Base-by-base conservation (phyloP, 2,113 vertebrate species). In the Sinocyclocheilus maitianheensis region DNA sequence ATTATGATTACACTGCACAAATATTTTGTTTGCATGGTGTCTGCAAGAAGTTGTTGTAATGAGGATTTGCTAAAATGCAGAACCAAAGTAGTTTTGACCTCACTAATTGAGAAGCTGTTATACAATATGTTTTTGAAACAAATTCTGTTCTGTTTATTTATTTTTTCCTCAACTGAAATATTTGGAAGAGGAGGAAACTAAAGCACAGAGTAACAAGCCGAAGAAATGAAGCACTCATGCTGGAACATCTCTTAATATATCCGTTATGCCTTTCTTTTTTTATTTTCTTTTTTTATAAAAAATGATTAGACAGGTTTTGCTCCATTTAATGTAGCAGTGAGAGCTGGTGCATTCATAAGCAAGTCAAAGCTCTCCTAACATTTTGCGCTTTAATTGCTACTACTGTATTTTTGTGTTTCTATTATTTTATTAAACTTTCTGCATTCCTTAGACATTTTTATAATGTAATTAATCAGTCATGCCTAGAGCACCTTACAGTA, bases 161-260 rank as follows among this genome's bases (percentile, higher is more conserved):
- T 34, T 43, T 43, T 60, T 22, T 76, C 1, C 30, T 4, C 87
- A 90, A 4, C 87, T 95, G 93, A 94, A 94, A 94, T 78, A 95
- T 62, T 87, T 95, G 90, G 93, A 94, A 85, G 94, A 92, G 74
- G 93, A 94, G 18, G 90, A 91, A 7, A 85, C 4, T 30, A 93
- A 92, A 87, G 81, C 78, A 22, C 83, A 84, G 80, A 90, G 63
- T 48, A 90, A 89, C 88, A 89, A 78, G 80, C 86, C 16, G 63
- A 93, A 90, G 80, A 92, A 91, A 14, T 78, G 13, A 81, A 24
- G 11, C 37, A 14, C 30, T 37, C 7, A 63, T 13, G 46, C 58
- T 46, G 46, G 55, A 74, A n/a, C 4, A 46, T 85, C 16, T 11
- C 18, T n/a, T 72, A 46, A 46, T 46, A 46, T 46, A 46, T 46